phyloP scores from a whole-genome alignment of 2,888 invertebrate genomes.

The Acronicta psi region DNA sequence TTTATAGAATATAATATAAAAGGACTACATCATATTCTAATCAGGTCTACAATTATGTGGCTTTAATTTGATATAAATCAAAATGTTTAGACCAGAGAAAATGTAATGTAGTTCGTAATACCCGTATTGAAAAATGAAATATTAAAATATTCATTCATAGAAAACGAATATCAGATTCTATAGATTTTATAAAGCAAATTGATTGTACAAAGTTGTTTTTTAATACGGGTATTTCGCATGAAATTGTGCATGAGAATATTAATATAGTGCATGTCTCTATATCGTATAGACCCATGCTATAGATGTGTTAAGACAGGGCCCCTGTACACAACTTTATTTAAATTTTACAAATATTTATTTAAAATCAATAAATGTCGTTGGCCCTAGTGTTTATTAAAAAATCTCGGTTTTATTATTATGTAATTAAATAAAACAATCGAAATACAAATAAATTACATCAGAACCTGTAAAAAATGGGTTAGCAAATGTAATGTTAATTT shows the following conservation, averaged over 20 bases:
- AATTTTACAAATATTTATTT: too few species aligned
- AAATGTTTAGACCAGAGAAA: not conserved
- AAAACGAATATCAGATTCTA: too few species aligned
- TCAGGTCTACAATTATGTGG: not conserved
- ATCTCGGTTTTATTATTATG: too few species aligned
- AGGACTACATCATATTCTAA: conserved; percentile 40
- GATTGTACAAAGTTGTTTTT: conserved; percentile 24
- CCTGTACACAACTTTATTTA: conserved; percentile 34
- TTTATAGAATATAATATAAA: conserved; percentile 21
- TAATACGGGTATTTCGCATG: conserved; percentile 52
- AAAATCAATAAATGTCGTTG: too few species aligned
- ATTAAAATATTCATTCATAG: not conserved
- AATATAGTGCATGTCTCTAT: conserved; percentile 48
- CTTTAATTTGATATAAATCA: too few species aligned
- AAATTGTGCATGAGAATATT: conserved; percentile 38
- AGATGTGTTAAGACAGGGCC: conserved; percentile 30
- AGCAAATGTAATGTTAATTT: too few species aligned
- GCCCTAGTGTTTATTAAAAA: too few species aligned
- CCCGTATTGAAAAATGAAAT: conserved; percentile 40
- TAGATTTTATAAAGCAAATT: too few species aligned
- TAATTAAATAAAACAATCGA: too few species aligned
- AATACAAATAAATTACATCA: too few species aligned
- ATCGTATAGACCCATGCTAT: conserved; percentile 42
- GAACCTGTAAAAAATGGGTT: too few species aligned
- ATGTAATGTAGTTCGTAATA: conserved; percentile 35